A percentile compares a stretch with the other conserved stretches of the same genome.
Evolutionary conservation across 2,797 vertebrate species (phyloP).

Genomic region (Anguilla anguilla): DNA sequence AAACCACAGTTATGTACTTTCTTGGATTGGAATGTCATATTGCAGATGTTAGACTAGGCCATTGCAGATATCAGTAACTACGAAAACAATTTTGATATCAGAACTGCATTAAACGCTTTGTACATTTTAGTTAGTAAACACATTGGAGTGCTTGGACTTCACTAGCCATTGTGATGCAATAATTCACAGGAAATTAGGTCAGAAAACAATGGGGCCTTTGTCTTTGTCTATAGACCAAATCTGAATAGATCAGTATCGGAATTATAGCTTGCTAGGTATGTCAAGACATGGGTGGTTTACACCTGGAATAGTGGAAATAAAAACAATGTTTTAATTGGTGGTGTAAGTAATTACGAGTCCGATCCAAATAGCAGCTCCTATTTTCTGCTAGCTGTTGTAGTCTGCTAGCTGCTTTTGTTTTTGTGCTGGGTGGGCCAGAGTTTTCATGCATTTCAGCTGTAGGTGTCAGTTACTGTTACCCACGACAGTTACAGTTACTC

Average conservation of each 20-base stretch:
- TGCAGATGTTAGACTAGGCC: neutral
- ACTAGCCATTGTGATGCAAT: neutral
- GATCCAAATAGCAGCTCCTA: neutral
- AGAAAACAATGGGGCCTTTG: constrained; percentile 24
- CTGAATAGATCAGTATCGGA: neutral
- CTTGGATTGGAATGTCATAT: neutral
- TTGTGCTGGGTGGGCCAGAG: neutral
- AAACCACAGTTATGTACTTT: neutral
- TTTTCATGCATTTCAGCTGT: no score
- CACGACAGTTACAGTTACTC: no score
- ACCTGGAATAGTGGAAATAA: neutral
- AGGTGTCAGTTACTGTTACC: no score
- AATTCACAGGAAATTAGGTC: constrained; percentile 2
- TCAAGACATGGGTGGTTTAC: neutral
- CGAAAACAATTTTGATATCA: neutral
- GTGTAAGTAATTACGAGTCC: no score
- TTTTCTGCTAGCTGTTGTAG: neutral
- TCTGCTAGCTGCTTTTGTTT: neutral
- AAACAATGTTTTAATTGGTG: neutral
- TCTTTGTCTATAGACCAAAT: neutral
- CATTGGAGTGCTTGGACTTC: neutral
- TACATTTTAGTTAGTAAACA: neutral
- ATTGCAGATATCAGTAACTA: neutral
- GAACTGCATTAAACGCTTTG: neutral
- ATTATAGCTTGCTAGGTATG: neutral